Conservation (phyloP, 2,888 invertebrate species). For the Thyatira batis region DNA sequence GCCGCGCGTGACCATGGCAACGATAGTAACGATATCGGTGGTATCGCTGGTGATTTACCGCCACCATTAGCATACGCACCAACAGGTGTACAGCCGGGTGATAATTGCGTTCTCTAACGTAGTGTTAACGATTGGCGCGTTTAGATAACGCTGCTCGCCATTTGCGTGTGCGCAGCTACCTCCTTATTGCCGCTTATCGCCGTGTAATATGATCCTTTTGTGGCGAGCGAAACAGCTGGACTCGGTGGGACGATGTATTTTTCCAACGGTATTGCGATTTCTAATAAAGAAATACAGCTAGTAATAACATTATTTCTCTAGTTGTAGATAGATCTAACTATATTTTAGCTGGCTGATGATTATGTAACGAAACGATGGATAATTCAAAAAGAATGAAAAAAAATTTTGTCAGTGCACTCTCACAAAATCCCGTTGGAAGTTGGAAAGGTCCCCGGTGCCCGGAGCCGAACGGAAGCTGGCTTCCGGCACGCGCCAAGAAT, state of each 20-base stretch:
- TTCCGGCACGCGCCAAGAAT: constrained; percentile 57
- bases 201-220: constrained; percentile 27
- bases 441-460: constrained; percentile 30
- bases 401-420: constrained; percentile 20
- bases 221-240: constrained; percentile 18
- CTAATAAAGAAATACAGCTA: too few relatives aligned
- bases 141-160: constrained; percentile 61
- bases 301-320: too few relatives aligned
- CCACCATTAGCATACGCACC: constrained; percentile 45
- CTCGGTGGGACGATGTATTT: constrained; percentile 23
- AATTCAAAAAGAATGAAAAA: too few relatives aligned
- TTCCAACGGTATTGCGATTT: constrained; percentile 17
- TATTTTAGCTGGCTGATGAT: too few relatives aligned
- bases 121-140: constrained; percentile 54
- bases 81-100: constrained; percentile 57
- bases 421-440: constrained; percentile 45
- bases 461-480: constrained; percentile 54
- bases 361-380: too few relatives aligned
- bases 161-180: constrained; percentile 47
- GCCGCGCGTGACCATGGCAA: constrained; percentile 39
- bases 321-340: too few relatives aligned
- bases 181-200: constrained; percentile 35
- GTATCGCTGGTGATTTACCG: constrained; percentile 7
- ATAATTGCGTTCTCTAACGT: constrained; percentile 57
- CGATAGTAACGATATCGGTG: constrained; percentile 21